phyloP scores from a whole-genome alignment of 2,797 vertebrate species.

The Lithobates pipiens region DNA sequence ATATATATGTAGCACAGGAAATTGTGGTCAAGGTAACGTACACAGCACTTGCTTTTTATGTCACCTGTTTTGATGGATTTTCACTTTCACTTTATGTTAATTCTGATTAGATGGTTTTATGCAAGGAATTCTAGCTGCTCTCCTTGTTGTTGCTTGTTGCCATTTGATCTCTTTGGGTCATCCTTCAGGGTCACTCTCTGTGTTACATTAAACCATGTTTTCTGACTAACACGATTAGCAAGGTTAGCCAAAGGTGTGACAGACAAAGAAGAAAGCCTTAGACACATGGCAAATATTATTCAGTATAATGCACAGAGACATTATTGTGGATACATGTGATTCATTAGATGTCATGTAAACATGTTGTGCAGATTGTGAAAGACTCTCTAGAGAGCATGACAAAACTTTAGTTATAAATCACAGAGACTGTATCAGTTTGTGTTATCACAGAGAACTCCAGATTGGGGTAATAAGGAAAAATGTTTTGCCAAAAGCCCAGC shows the following conservation, averaged over 20 bases:
- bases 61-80: slow-evolving; percentile 1
- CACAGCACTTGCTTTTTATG: not conserved
- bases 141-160: slow-evolving; percentile 70
- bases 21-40: not conserved
- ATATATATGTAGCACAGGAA: not conserved
- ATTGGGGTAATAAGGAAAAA: not conserved
- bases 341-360: slow-evolving; percentile 39
- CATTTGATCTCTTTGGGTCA: slow-evolving; percentile 77
- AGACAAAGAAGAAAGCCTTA: slow-evolving; percentile 64
- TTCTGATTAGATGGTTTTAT: slow-evolving; percentile 38
- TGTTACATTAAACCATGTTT: slow-evolving; percentile 79
- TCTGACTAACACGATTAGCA: slow-evolving; percentile 76
- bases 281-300: slow-evolving; percentile 73
- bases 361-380: not conserved
- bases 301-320: slow-evolving; percentile 65
- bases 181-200: slow-evolving; percentile 78
- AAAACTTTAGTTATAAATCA: not conserved
- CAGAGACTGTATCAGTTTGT: not conserved
- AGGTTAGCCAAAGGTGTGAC: slow-evolving; percentile 72
- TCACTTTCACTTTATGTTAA: slow-evolving; percentile 22
- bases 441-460: not conserved
- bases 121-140: slow-evolving; percentile 9
- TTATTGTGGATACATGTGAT: slow-evolving; percentile 60
- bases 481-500: not conserved
- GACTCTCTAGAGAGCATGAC: not conserved